These are phyloP conservation scores for Benitochromis conjunctus DNA, from an alignment of 2,113 vertebrate species.

Conservation along the genomic window DNA sequence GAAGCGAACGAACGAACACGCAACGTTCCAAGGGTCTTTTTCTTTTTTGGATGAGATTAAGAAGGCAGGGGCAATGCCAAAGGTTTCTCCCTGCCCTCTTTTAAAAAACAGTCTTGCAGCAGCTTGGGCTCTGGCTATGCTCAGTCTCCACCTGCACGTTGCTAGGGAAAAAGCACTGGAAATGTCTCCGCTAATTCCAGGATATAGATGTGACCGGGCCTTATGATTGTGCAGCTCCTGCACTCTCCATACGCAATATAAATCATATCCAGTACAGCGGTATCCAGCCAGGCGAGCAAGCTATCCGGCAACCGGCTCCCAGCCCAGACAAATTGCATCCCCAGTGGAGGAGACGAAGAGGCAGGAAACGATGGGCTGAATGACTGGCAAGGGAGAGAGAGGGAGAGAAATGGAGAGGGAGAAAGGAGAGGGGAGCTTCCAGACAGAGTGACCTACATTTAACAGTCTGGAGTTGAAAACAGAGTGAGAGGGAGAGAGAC, in stretches of 20 bases:
- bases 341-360: constrained; percentile 35
- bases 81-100: constrained; percentile 18
- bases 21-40: constrained; percentile 18
- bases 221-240: constrained; percentile 44
- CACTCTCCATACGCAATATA: constrained; percentile 30
- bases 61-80: constrained; percentile 33
- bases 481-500: constrained; percentile 19
- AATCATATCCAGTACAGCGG: constrained; percentile 43
- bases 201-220: constrained; percentile 56
- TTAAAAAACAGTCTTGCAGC: constrained; percentile 20
- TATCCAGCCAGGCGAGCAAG: constrained; percentile 29
- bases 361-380: constrained; percentile 13
- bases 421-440: constrained; percentile 44
- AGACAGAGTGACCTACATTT: constrained; percentile 71
- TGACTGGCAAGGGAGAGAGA: constrained; percentile 22
- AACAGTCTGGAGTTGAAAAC: constrained; percentile 55
- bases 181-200: constrained; percentile 38
- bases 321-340: constrained; percentile 41
- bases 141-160: constrained; percentile 11
- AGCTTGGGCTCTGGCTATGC: constrained; percentile 20
- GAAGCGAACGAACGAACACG: constrained; percentile 11
- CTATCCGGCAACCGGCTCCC: constrained; percentile 38
- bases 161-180: constrained; percentile 32
- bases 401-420: constrained; percentile 3
- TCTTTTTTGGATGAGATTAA: constrained; percentile 6